Conservation (phyloP, 2,113 vertebrate genomes). For the Eulacestoma nigropectus region DNA sequence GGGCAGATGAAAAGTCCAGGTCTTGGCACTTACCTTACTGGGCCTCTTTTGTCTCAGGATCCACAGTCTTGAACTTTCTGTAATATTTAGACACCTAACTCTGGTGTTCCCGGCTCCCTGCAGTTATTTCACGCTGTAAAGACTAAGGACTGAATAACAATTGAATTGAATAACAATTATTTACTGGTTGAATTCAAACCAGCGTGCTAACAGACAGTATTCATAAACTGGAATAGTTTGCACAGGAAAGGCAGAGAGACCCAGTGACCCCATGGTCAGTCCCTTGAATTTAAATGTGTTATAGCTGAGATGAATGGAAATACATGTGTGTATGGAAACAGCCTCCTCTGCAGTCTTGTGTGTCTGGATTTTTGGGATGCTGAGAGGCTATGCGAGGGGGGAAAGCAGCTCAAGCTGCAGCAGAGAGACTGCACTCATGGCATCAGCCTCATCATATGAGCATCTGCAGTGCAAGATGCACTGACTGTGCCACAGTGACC, state of each 20-base stretch:
- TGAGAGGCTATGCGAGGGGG: background rate
- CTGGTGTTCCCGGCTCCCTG: background rate
- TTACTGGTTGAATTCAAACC: background rate
- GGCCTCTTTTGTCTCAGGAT: background rate
- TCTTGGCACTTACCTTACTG: background rate
- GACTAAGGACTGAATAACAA: background rate
- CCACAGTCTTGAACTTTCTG: background rate
- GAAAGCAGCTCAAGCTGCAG: background rate
- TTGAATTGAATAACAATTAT: background rate
- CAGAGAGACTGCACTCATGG: background rate
- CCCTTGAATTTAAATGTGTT: background rate
- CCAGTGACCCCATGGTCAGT: background rate
- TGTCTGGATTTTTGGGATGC: background rate
- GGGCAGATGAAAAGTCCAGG: background rate
- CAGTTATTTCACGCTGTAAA: background rate
- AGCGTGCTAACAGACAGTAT: background rate
- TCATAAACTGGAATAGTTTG: background rate
- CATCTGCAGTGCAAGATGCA: fast-evolving
- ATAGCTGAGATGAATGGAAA: background rate
- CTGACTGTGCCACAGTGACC: fast-evolving
- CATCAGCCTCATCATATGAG: background rate
- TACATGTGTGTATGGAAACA: fast-evolving
- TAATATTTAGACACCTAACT: background rate
- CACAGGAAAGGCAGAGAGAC: background rate
- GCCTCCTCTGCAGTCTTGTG: background rate